Base-by-base conservation (phyloP, 2,113 vertebrate species). In the Pongo abelii region DNA sequence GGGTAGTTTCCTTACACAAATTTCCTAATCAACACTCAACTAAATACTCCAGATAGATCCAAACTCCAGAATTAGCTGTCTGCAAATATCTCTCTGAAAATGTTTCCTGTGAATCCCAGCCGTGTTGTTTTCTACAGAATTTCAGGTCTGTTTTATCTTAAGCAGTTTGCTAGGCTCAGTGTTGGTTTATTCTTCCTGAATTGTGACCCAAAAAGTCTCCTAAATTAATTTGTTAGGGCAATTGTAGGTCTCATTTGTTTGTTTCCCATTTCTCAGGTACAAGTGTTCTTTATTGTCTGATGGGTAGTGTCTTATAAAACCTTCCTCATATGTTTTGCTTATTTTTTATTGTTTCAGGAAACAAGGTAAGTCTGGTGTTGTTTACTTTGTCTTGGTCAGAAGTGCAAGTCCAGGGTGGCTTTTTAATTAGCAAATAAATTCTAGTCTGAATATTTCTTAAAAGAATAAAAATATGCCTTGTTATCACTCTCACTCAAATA, bases 401-500 rank as follows among this genome's bases (percentile, higher is more conserved):
- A 78, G 14, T 86, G 6, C 13, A 90, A 93, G 11, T 91, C 67
- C 8, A 69, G 84, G 22, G 72, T 40, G 89, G 5, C 8, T 35
- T 83, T 77, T 81, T 40, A 67, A 57, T 30, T 83, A 16, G 13
- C 17, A 93, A 84, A 52, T 93, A 48, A 83, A 7, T 59, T 88
- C 23, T 5, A 72, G 8, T 89, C 22, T 84, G 38, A 93, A 75
- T 81, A 94, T 55, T 50, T 27, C 17, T 78, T 80, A 96, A 93
- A 5, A 79, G 16, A 93, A 92, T 74, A 16, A 95, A 92, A 78
- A 86, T 40, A 48, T 67, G 52, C 2, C 55, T 77, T 69, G 9
- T n/a, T 81, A 61, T 64, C 11, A 83, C 59, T 91, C 50, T 70
- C 22, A 80, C 50, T 96, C 61, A 96, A 96, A 91, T 74, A 12